Conservation (phyloP, 2,888 invertebrate species). For the Ophion ventricosus region DNA sequence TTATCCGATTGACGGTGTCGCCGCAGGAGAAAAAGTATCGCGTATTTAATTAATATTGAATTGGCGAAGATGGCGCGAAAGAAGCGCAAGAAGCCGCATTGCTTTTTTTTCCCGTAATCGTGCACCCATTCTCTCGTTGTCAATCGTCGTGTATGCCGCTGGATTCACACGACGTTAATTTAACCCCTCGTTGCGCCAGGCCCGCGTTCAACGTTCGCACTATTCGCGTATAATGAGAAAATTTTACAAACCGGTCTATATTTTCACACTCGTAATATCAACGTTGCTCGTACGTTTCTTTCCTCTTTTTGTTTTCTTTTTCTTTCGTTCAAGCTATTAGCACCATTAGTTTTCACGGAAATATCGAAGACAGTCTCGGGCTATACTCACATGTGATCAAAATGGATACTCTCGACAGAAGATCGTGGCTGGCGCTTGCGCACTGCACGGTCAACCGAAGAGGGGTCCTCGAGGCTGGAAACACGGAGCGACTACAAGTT, state of each 20-base stretch:
- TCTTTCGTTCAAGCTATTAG: conserved; percentile 69
- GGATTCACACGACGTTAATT: conserved; percentile 70
- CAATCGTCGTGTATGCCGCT: conserved; percentile 71
- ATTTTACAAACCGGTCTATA: conserved; percentile 63
- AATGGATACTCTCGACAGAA: conserved; percentile 94
- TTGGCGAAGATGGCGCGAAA: conserved; percentile 85
- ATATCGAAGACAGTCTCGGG: conserved; percentile 77
- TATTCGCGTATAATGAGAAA: conserved; percentile 48
- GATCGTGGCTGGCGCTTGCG: conserved; percentile 89
- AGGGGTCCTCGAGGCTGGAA: conserved; percentile 77
- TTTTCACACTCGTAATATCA: conserved; percentile 72
- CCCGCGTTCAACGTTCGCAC: background rate
- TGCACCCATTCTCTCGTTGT: conserved; percentile 46
- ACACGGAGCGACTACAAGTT: conserved; percentile 74
- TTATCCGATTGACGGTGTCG: background rate
- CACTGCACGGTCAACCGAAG: conserved; percentile 84
- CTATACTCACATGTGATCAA: conserved; percentile 94
- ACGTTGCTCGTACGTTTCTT: conserved; percentile 29
- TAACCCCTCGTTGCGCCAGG: conserved; percentile 38
- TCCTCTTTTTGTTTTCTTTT: conserved; percentile 48
- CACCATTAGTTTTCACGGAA: conserved; percentile 78
- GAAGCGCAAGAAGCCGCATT: conserved; percentile 75
- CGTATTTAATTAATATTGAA: conserved; percentile 71
- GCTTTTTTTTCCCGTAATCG: conserved; percentile 64
- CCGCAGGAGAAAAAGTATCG: conserved; percentile 1